These are phyloP conservation scores for Prunella himalayana DNA, from an alignment of 2,113 vertebrate species.

Conservation along the genomic window DNA sequence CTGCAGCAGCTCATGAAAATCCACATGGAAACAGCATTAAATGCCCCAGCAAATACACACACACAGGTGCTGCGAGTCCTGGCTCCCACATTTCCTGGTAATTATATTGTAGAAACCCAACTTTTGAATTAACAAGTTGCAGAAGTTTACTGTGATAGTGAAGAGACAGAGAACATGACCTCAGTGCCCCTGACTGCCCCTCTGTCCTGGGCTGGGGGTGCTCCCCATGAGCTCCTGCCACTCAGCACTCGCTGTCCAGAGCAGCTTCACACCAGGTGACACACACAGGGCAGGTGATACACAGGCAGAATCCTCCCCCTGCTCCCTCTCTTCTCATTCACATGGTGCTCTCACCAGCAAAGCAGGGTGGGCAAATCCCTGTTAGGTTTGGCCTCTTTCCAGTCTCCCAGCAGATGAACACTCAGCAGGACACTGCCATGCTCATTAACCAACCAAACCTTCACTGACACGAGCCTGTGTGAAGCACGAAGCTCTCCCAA, in stretches of 20 bases:
- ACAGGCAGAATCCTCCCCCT: neutral
- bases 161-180: neutral
- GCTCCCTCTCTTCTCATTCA: rapidly evolving
- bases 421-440: neutral
- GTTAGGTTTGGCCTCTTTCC: neutral
- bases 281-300: neutral
- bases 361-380: neutral
- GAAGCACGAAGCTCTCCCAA: neutral
- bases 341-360: neutral
- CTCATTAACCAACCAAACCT: neutral
- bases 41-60: neutral
- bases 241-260: neutral
- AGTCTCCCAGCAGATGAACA: neutral
- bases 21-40: neutral
- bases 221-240: rapidly evolving
- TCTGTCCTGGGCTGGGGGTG: neutral
- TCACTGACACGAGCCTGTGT: neutral
- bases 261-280: neutral
- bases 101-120: neutral
- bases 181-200: neutral
- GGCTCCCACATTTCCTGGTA: neutral
- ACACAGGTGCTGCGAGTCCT: neutral
- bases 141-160: neutral
- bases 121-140: neutral
- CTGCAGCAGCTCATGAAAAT: conserved; percentile 12